Percentiles rank a stretch among this genome's conserved stretches.
Conservation (phyloP, 2,113 vertebrate genomes). For the Pogona vitticeps region DNA sequence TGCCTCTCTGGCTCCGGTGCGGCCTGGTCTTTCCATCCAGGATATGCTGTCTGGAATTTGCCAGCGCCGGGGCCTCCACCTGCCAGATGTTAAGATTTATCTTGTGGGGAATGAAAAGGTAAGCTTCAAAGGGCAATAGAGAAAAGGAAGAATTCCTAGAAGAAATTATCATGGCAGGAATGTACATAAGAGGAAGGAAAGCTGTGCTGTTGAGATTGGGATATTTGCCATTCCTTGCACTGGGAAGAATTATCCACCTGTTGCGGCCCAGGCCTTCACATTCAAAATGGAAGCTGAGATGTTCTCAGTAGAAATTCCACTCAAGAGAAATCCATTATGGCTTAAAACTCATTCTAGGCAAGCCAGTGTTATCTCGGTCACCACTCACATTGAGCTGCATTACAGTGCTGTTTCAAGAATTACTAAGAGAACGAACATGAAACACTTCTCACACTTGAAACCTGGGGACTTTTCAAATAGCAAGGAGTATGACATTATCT, state of each 20-base stretch:
- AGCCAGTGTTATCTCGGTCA: neutral
- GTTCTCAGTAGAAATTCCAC: neutral
- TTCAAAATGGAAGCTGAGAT: neutral
- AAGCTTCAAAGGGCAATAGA: neutral
- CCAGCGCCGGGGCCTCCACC: slow-evolving; percentile 90
- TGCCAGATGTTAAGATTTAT: slow-evolving; percentile 90
- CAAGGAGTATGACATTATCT: no score
- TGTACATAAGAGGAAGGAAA: neutral
- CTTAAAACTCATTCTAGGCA: neutral
- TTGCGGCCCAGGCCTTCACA: neutral
- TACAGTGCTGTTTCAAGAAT: no score
- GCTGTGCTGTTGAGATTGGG: neutral
- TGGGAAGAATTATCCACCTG: neutral
- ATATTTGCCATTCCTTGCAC: neutral
- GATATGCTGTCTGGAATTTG: slow-evolving; percentile 90
- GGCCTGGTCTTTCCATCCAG: slow-evolving; percentile 81
- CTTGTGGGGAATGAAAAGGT: slow-evolving; percentile 93
- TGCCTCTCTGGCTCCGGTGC: slow-evolving; percentile 85
- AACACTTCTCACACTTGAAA: no score
- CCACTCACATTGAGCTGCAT: neutral
- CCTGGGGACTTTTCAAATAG: no score
- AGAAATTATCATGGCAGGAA: neutral
- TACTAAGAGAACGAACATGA: no score
- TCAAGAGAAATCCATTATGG: neutral
- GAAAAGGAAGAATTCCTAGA: neutral